Percentiles rank a stretch among this genome's conserved stretches.
phyloP scores from a whole-genome alignment of 2,888 invertebrate species.

The Ormia ochracea region DNA sequence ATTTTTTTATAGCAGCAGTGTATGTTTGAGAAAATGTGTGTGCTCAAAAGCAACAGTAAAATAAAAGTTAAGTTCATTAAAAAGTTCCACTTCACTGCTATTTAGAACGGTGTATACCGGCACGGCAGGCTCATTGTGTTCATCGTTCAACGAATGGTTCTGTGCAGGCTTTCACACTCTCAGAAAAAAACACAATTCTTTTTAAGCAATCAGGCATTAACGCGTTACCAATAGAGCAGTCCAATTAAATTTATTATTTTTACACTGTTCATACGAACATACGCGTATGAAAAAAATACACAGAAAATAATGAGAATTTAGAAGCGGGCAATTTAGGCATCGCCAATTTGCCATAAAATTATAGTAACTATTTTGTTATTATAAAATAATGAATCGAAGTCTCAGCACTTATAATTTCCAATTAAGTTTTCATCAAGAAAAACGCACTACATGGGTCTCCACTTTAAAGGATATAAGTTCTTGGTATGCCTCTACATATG shows the following conservation, averaged over 20 bases:
- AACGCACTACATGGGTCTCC: no score
- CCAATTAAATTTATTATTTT: constrained; percentile 41
- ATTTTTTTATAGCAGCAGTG: no score
- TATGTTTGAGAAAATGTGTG: no score
- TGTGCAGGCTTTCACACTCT: not conserved
- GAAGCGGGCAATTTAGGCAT: no score
- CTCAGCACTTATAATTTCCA: no score
- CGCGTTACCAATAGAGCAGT: constrained; percentile 50
- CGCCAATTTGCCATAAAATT: no score
- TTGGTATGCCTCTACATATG: no score
- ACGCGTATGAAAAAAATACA: not conserved
- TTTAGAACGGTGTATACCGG: not conserved
- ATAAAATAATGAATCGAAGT: no score
- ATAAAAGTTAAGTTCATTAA: constrained; percentile 37
- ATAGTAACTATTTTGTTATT: no score
- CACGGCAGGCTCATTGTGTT: not conserved
- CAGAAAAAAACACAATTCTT: not conserved
- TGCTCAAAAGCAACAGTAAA: not conserved
- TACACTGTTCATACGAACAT: not conserved
- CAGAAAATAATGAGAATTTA: not conserved
- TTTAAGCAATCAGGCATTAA: constrained; percentile 45
- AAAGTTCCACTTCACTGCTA: constrained; percentile 45
- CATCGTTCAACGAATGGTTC: not conserved
- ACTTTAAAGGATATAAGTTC: no score
- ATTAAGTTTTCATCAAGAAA: no score